These are phyloP conservation scores for Acrobasis repandana DNA, from an alignment of 2,888 invertebrate genomes.

Conservation along the genomic window DNA sequence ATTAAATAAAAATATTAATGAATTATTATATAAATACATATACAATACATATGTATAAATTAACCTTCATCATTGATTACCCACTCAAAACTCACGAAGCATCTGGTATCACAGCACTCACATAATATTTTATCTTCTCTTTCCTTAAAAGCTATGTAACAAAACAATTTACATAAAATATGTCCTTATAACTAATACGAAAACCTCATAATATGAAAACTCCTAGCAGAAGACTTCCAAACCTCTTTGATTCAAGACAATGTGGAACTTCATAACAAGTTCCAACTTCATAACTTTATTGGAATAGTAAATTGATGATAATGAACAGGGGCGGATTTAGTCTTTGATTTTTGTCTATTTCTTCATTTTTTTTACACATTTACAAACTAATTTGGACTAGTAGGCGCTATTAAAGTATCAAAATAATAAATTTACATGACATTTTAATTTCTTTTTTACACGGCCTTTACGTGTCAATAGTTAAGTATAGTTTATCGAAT, in stretches of 20 bases:
- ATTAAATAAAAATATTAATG: slow-evolving; percentile 16
- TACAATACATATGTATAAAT: slow-evolving; percentile 29
- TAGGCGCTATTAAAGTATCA: slow-evolving; percentile 16
- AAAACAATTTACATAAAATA: slow-evolving; percentile 50
- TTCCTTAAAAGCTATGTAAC: slow-evolving; percentile 65
- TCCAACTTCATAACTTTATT: slow-evolving; percentile 22
- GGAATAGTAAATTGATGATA: slow-evolving; percentile 27
- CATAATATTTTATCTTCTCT: slow-evolving; percentile 52
- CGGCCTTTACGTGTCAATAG: background rate
- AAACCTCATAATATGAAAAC: slow-evolving; percentile 30
- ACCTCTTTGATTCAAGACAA: slow-evolving; percentile 35
- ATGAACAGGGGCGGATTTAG: slow-evolving; percentile 42
- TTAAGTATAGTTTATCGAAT: background rate
- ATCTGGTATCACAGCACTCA: slow-evolving; percentile 76
- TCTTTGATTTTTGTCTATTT: slow-evolving; percentile 24
- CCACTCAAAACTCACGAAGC: slow-evolving; percentile 55
- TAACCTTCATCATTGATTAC: slow-evolving; percentile 43
- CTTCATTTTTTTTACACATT: slow-evolving; percentile 18
- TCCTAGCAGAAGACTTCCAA: slow-evolving; percentile 36
- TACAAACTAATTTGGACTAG: slow-evolving; percentile 21
- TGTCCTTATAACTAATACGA: slow-evolving; percentile 53
- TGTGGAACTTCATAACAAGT: slow-evolving; percentile 24
- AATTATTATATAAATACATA: slow-evolving; percentile 19
- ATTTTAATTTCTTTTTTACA: background rate
- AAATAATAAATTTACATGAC: slow-evolving; percentile 11